Base-by-base conservation (phyloP, 2,113 vertebrate genomes). In the western clawed frog (Xenopus tropicalis) region DNA sequence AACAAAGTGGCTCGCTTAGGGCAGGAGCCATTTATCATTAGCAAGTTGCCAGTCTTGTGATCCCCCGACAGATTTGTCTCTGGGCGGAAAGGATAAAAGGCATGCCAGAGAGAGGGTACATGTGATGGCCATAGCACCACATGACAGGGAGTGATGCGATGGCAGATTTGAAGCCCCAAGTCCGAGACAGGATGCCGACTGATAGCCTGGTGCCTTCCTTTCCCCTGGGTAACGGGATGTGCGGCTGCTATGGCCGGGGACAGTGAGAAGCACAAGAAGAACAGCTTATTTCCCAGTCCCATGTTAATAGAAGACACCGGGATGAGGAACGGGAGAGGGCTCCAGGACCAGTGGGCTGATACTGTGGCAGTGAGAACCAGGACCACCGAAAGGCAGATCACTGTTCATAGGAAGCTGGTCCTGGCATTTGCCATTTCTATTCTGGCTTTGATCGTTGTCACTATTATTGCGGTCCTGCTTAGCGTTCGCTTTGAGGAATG, bases 381-480 rank as follows among this genome's bases (percentile, higher is more conserved):
- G 71, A 94, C 92, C 77, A 93, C 94, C 0, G 94, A 96, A 84
- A 90, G 91, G 75, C 93, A 94, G 88, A 91, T 94, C 83, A 89
- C 93, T 0, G 94, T 95, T 72, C 94, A 95, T 89, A 93, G 85
- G 72, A 91, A 94, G 11, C 90, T 98, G 21, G 6, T 96, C 17
- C 84, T 97, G 81, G 96, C 87, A 70, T 98, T 97, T 71, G 94
- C 94, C 25, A 77, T 97, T 77, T 95, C 95, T 82, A 90, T 98
- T 85, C 86, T 96, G 79, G 95, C 94, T 13, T 88, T 98, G 78
- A 89, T 98, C 24, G 82, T 93, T 0, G 93, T 97, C 64, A 96
- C 94, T 14, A 92, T 91, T 66, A 89, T 97, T 42, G 95, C 96
- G 0, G 94, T 98, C 71, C 83, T 91, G 72, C 93, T 98, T 80